Conservation (phyloP, 1,140 invertebrate species). For the Stenopsyche tienmushanensis region DNA sequence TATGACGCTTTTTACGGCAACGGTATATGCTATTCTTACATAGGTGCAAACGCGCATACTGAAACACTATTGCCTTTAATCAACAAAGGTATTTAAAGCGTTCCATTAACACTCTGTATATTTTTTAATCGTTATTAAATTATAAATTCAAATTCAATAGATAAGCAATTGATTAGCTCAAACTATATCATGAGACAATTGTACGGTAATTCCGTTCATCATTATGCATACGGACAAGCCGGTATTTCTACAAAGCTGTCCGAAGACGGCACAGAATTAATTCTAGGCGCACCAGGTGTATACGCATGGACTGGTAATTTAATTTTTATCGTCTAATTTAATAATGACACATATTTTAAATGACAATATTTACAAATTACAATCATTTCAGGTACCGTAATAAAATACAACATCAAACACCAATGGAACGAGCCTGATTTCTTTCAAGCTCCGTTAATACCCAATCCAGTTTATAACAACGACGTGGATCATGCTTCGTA, state of each 20-base stretch:
- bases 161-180: slow-evolving; percentile 26
- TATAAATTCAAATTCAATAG: slow-evolving; percentile 22
- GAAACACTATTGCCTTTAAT: slow-evolving; percentile 25
- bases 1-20: slow-evolving; percentile 30
- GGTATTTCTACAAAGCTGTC: slow-evolving; percentile 57
- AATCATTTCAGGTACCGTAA: slow-evolving; percentile 32
- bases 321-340: neutral
- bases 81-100: slow-evolving; percentile 17
- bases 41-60: neutral
- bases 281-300: slow-evolving; percentile 63
- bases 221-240: slow-evolving; percentile 56
- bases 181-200: slow-evolving; percentile 6
- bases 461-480: slow-evolving; percentile 33
- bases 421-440: neutral
- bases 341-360: neutral
- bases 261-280: slow-evolving; percentile 50
- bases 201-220: slow-evolving; percentile 46
- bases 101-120: too few relatives aligned
- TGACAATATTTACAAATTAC: neutral
- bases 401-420: slow-evolving; percentile 29
- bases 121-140: neutral
- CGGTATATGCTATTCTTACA: slow-evolving; percentile 35
- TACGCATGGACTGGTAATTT: slow-evolving; percentile 57
- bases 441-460: slow-evolving; percentile 19
- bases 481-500: slow-evolving; percentile 31